phyloP scores from a whole-genome alignment of 2,797 vertebrate genomes.

The Cheirogaleus major region DNA sequence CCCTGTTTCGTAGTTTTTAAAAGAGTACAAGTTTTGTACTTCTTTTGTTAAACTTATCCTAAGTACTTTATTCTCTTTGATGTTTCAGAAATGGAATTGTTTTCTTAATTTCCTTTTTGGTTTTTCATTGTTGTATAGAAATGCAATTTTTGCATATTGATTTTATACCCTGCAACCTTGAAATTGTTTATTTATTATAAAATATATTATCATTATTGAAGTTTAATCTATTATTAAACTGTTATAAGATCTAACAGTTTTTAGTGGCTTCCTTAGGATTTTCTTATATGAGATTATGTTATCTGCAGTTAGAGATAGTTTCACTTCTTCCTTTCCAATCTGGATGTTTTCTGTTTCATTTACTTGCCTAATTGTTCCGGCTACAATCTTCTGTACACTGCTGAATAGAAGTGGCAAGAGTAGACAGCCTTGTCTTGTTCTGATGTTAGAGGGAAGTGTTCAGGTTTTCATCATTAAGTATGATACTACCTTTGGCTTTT shows the following conservation, averaged over 20 bases:
- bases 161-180: neutral
- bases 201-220: neutral
- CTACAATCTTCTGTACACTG: neutral
- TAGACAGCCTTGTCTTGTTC: neutral
- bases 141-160: neutral
- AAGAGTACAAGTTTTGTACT: neutral
- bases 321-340: neutral
- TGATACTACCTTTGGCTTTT: neutral
- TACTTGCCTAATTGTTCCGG: neutral
- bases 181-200: neutral
- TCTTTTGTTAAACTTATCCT: neutral
- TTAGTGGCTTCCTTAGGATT: neutral
- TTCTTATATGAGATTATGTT: neutral
- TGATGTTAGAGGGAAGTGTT: neutral
- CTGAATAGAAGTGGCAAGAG: neutral
- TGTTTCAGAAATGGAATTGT: neutral
- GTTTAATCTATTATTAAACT: neutral
- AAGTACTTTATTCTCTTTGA: neutral
- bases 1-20: neutral
- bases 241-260: neutral
- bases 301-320: neutral
- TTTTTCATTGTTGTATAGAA: neutral
- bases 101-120: neutral
- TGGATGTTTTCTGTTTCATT: neutral
- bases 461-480: neutral